These are phyloP conservation scores for Ommatoiulus sabulosus DNA, from an alignment of 2,888 invertebrate species.

Conservation along the genomic window DNA sequence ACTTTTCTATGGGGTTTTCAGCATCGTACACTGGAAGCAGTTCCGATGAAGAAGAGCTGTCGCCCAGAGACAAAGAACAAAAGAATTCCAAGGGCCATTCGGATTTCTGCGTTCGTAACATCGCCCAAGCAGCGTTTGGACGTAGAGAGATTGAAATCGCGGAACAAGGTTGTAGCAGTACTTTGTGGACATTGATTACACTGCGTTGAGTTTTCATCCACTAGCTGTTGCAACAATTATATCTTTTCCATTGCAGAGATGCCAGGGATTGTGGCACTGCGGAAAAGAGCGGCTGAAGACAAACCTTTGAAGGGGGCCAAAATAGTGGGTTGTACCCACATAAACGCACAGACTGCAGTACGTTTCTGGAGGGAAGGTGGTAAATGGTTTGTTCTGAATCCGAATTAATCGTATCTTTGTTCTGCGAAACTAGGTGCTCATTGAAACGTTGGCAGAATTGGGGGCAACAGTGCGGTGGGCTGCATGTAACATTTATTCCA, in stretches of 20 bases:
- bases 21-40: slow-evolving; percentile 83
- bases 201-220: not conserved
- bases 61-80: slow-evolving; percentile 90
- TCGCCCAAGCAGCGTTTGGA: slow-evolving; percentile 93
- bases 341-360: slow-evolving; percentile 97
- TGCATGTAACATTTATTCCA: slow-evolving; percentile 98
- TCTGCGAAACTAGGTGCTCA: slow-evolving; percentile 66
- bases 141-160: slow-evolving; percentile 97
- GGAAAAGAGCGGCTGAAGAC: slow-evolving; percentile 91
- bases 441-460: slow-evolving; percentile 69
- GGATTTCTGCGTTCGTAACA: slow-evolving; percentile 94
- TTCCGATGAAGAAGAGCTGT: slow-evolving; percentile 90
- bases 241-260: slow-evolving; percentile 76
- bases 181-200: not conserved
- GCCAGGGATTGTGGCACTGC: slow-evolving; percentile 96
- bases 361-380: slow-evolving; percentile 7
- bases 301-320: slow-evolving; percentile 95
- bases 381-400: slow-evolving; percentile 30
- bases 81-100: slow-evolving; percentile 85
- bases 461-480: slow-evolving; percentile 85
- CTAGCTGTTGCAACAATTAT: not conserved
- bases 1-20: slow-evolving; percentile 62
- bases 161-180: slow-evolving; percentile 78
- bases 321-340: slow-evolving; percentile 97
- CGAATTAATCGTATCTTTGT: slow-evolving; percentile 20